Evolutionary conservation across 2,797 vertebrate species (phyloP).

Genomic region (Urosaurus nigricauda): DNA sequence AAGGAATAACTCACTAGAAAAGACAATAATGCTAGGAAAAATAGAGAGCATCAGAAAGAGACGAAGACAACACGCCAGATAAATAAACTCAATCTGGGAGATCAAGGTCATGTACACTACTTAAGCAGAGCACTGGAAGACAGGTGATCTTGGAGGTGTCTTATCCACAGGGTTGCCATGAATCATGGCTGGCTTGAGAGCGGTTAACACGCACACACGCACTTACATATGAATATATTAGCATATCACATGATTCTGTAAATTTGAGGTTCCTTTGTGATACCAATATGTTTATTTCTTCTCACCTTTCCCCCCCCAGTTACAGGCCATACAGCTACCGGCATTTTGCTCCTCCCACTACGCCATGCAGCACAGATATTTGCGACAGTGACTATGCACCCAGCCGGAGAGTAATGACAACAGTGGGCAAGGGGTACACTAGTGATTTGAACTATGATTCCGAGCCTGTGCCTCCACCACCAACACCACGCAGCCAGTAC

Average conservation of each 20-base stretch:
- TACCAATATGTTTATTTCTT: accelerated
- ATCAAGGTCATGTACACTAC: too few species aligned
- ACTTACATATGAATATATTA: too few species aligned
- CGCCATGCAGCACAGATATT: conserved; percentile 96
- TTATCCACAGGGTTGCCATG: too few species aligned
- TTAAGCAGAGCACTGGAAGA: too few species aligned
- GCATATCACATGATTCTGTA: background rate
- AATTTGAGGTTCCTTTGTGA: accelerated
- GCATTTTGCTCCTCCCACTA: conserved; percentile 96
- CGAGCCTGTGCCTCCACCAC: conserved; percentile 94
- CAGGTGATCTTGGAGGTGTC: too few species aligned
- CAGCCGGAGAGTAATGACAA: conserved; percentile 82
- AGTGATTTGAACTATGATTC: conserved; percentile 98
- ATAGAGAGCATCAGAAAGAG: too few species aligned
- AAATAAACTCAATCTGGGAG: too few species aligned
- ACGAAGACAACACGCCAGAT: too few species aligned
- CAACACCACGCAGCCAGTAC: conserved; percentile 96
- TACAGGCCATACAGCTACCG: conserved; percentile 95
- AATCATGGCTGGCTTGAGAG: too few species aligned
- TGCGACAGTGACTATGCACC: conserved; percentile 98
- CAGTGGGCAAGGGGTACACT: conserved; percentile 88
- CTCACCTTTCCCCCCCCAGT: conserved; percentile 66
- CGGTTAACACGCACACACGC: too few species aligned
- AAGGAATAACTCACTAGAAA: too few species aligned
- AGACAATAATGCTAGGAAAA: too few species aligned